phyloP scores from a whole-genome alignment of 2,888 invertebrate species.

The Pristionchus fissidentatus region DNA sequence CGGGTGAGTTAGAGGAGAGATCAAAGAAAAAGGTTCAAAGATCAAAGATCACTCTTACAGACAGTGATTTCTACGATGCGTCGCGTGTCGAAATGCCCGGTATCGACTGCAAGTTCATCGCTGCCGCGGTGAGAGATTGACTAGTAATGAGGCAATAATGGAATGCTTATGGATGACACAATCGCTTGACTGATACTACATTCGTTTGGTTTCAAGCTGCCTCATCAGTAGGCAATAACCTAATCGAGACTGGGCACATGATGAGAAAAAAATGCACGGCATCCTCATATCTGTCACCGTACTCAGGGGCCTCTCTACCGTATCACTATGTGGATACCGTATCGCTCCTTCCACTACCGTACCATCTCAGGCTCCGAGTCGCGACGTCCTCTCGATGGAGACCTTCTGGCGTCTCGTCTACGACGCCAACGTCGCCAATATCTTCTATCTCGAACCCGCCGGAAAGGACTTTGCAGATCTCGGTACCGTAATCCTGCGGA shows the following conservation, averaged over 20 bases:
- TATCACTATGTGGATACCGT: too few species aligned
- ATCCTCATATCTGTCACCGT: too few species aligned
- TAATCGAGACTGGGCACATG: too few species aligned
- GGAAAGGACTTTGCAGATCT: slow-evolving; percentile 13
- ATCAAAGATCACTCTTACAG: slow-evolving; percentile 23
- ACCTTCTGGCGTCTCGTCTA: slow-evolving; percentile 42
- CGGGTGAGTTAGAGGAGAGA: too few species aligned
- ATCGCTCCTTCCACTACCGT: too few species aligned
- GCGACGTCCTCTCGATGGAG: slow-evolving; percentile 12
- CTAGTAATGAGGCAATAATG: not conserved
- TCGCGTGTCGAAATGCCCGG: slow-evolving; percentile 30
- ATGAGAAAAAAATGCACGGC: too few species aligned
- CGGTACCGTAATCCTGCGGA: not conserved
- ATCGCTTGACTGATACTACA: too few species aligned
- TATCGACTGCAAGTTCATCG: slow-evolving; percentile 41
- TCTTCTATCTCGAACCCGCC: slow-evolving; percentile 36
- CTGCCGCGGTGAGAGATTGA: slow-evolving; percentile 26
- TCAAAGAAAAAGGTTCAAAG: too few species aligned
- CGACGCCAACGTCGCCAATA: slow-evolving; percentile 44
- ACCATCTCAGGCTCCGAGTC: slow-evolving; percentile 5
- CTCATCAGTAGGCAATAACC: too few species aligned
- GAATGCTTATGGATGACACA: too few species aligned
- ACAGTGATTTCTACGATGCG: slow-evolving; percentile 41
- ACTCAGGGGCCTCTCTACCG: too few species aligned
- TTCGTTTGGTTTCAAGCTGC: too few species aligned